These are phyloP conservation scores for Lonchura striata DNA, from an alignment of 2,113 vertebrate genomes.

Conservation along the genomic window DNA sequence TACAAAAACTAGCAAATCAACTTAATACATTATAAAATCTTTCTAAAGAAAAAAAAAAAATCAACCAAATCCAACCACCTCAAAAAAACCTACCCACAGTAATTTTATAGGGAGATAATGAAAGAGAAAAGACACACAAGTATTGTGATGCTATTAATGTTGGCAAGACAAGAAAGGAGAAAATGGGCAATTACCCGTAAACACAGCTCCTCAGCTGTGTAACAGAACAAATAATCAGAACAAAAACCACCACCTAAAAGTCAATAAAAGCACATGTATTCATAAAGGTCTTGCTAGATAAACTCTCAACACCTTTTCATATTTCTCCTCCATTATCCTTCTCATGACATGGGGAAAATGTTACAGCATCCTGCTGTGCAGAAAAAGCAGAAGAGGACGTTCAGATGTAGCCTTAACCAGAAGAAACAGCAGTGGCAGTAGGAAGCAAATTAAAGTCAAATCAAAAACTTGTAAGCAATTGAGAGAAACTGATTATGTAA, in stretches of 20 bases:
- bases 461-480: background rate
- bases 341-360: background rate
- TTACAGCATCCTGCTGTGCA: background rate
- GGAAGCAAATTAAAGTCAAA: background rate
- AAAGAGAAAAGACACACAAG: background rate
- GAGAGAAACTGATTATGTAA: background rate
- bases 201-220: background rate
- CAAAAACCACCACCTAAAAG: background rate
- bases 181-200: background rate
- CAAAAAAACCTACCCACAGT: background rate
- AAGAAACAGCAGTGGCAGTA: background rate
- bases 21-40: background rate
- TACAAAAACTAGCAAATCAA: background rate
- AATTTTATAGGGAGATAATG: background rate
- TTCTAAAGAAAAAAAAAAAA: background rate
- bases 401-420: background rate
- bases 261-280: background rate
- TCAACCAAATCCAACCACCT: background rate
- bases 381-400: background rate
- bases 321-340: background rate
- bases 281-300: background rate
- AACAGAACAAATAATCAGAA: background rate
- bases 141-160: background rate
- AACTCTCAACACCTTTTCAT: background rate
- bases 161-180: background rate